Evolutionary conservation across 2,797 vertebrate genomes (phyloP).

Genomic region (Darevskia mixta): DNA sequence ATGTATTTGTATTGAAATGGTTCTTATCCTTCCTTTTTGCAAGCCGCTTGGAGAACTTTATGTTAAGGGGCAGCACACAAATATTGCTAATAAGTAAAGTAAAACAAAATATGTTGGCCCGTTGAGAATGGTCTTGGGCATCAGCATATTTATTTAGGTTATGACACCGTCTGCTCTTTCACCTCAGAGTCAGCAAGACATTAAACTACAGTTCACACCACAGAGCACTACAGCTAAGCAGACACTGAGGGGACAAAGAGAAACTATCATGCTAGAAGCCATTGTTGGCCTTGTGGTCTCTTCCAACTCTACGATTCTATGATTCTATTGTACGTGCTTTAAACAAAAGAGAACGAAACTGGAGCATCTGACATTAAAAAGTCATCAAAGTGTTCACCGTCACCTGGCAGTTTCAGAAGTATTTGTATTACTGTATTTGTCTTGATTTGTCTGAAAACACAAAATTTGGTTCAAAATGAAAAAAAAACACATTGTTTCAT

Average conservation of each 20-base stretch:
- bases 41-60: too few relatives aligned
- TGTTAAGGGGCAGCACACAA: too few relatives aligned
- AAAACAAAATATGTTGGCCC: not conserved
- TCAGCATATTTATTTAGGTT: not conserved
- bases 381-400: not conserved
- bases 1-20: too few relatives aligned
- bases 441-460: conserved; percentile 47
- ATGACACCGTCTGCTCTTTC: not conserved
- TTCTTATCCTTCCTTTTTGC: too few relatives aligned
- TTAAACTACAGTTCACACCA: conserved; percentile 28
- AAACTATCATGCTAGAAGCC: not conserved
- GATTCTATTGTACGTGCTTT: conserved; percentile 8
- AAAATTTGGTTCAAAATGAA: conserved; percentile 22
- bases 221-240: not conserved
- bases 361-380: conserved; percentile 18
- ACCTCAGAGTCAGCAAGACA: not conserved
- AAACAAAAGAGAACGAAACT: conserved; percentile 31
- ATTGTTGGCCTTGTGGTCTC: too few relatives aligned
- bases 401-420: conserved; percentile 23
- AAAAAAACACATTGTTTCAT: conserved; percentile 21
- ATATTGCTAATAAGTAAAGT: too few relatives aligned
- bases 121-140: not conserved
- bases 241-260: not conserved
- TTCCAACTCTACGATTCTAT: too few relatives aligned
- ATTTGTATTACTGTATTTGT: conserved; percentile 34